These are phyloP conservation scores for Ganaspis sp. DNA, from an alignment of 1,140 invertebrate species.

Conservation along the genomic window DNA sequence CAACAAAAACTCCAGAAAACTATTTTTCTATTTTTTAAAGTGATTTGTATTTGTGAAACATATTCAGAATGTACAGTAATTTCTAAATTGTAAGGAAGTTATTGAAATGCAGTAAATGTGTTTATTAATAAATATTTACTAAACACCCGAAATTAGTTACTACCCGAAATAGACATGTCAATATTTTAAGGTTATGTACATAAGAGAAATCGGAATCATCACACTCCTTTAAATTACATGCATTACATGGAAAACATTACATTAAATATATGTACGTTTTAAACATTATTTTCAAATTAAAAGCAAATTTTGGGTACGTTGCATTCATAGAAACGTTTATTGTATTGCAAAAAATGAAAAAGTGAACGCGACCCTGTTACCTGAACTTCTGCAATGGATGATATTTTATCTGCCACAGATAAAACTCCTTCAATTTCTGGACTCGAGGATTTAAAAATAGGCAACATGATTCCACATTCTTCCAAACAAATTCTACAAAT, in stretches of 20 bases:
- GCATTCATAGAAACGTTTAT: slow-evolving; percentile 8
- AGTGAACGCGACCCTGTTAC: slow-evolving; percentile 57
- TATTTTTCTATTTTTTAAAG: no score
- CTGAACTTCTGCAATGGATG: slow-evolving; percentile 57
- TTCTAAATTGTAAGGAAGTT: no score
- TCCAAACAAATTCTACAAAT: slow-evolving; percentile 62
- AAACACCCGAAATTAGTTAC: no score
- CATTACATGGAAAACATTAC: background rate
- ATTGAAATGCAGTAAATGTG: no score
- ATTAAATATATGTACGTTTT: slow-evolving; percentile 33
- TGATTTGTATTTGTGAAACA: no score
- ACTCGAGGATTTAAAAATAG: slow-evolving; percentile 46
- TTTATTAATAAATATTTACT: no score
- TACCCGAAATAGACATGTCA: background rate
- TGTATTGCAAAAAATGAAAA: slow-evolving; percentile 25
- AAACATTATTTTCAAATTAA: slow-evolving; percentile 31
- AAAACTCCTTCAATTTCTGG: slow-evolving; percentile 26
- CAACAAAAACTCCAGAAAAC: no score
- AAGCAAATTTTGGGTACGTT: slow-evolving; percentile 35
- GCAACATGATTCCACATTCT: slow-evolving; percentile 46
- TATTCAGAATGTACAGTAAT: no score
- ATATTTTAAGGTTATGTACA: background rate
- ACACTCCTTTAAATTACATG: no score
- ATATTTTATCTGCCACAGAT: slow-evolving; percentile 52
- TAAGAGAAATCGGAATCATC: background rate